Percentiles rank a stretch among this genome's conserved stretches.
Evolutionary conservation across 2,113 vertebrate species (phyloP).

Genomic region (Oreotrochilus melanogaster): DNA sequence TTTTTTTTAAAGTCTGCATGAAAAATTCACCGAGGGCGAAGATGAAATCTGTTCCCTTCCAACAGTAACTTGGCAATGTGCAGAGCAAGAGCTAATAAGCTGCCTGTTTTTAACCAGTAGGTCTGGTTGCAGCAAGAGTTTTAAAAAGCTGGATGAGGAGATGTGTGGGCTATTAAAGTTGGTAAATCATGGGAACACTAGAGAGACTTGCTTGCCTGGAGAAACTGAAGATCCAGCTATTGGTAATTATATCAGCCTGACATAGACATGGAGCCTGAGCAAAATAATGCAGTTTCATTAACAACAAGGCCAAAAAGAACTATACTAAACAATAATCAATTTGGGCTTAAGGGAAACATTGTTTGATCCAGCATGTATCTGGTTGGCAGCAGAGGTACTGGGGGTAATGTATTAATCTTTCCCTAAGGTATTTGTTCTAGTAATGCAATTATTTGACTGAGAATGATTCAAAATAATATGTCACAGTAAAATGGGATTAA

Average conservation of each 20-base stretch:
- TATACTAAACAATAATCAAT: neutral
- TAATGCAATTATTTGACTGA: neutral
- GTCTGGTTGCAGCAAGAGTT: slow-evolving; percentile 38
- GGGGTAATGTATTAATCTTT: neutral
- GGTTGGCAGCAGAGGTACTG: neutral
- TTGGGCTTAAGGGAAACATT: neutral
- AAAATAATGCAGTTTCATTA: neutral
- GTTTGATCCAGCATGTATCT: neutral
- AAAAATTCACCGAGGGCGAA: slow-evolving; percentile 40
- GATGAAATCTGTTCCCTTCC: slow-evolving; percentile 60
- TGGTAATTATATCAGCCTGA: slow-evolving; percentile 37
- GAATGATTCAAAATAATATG: neutral
- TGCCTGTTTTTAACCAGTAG: slow-evolving; percentile 42
- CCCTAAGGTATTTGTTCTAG: neutral
- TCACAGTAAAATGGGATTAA: neutral
- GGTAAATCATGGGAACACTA: slow-evolving; percentile 21
- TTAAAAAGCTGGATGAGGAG: slow-evolving; percentile 33
- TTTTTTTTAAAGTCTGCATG: neutral
- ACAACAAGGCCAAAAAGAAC: neutral
- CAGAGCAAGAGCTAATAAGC: slow-evolving; percentile 40
- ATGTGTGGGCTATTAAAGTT: slow-evolving; percentile 37
- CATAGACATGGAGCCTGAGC: neutral
- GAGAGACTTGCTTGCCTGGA: slow-evolving; percentile 26
- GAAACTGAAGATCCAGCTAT: slow-evolving; percentile 12
- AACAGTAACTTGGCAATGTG: slow-evolving; percentile 51